phyloP scores from a whole-genome alignment of 2,113 vertebrate species.

The Platanista minor region DNA sequence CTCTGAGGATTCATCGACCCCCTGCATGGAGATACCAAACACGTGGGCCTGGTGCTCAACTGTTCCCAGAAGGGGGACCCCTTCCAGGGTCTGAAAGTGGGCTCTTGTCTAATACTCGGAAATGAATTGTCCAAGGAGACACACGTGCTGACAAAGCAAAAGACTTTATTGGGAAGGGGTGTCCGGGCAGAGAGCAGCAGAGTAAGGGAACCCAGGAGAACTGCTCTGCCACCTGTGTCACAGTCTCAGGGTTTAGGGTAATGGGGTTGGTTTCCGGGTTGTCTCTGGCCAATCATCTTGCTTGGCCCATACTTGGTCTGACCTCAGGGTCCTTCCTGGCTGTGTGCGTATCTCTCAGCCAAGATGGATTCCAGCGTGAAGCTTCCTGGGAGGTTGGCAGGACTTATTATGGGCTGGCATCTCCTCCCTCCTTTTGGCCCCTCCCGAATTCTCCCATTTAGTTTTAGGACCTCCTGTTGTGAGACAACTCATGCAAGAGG shows the following conservation, averaged over 20 bases:
- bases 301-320: neutral
- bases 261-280: neutral
- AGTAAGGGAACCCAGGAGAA: neutral
- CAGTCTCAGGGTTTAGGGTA: neutral
- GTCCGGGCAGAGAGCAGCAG: rapidly evolving
- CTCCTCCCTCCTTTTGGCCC: neutral
- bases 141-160: neutral
- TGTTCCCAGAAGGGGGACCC: neutral
- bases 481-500: rapidly evolving
- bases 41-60: neutral
- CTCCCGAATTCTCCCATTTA: neutral
- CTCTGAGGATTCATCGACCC: neutral
- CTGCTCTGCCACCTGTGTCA: neutral
- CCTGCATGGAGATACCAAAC: no score
- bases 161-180: neutral
- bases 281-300: neutral
- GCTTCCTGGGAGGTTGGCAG: neutral
- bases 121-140: neutral
- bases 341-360: neutral
- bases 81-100: neutral
- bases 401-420: neutral
- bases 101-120: neutral
- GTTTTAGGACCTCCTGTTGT: neutral
- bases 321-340: neutral
- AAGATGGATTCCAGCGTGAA: neutral